Conservation (phyloP, 2,113 vertebrate genomes). For the Gallinago paraguaiae region DNA sequence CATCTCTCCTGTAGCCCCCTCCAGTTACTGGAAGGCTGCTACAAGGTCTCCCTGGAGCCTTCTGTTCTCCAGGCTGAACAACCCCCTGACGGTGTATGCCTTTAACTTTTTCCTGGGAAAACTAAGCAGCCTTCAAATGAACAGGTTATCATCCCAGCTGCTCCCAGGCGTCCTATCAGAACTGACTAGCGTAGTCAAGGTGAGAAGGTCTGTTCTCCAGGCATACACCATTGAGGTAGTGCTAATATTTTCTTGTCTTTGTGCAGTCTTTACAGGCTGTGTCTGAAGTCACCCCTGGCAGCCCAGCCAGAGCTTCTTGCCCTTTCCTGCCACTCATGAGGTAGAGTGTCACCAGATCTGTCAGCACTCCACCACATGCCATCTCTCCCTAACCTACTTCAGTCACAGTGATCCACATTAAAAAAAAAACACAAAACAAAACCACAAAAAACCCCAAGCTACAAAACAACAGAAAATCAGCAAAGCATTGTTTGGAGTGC, state of each 20-base stretch:
- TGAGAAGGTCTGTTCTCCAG: not conserved
- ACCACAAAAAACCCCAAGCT: not conserved
- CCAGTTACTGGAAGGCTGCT: too few relatives aligned
- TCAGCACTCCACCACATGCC: not conserved
- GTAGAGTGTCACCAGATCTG: not conserved
- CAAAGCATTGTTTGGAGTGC: not conserved
- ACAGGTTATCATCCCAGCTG: not conserved
- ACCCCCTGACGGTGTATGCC: not conserved
- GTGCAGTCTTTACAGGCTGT: not conserved
- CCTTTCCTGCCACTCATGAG: not conserved
- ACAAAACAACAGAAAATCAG: not conserved
- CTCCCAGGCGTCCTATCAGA: not conserved
- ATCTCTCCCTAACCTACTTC: not conserved
- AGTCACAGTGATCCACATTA: not conserved
- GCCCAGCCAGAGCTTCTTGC: not conserved
- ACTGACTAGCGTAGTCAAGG: not conserved
- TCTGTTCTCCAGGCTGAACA: too few relatives aligned
- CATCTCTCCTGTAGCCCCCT: too few relatives aligned
- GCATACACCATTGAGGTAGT: fast-evolving
- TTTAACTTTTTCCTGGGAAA: not conserved
- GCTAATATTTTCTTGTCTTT: not conserved
- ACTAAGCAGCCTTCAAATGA: not conserved
- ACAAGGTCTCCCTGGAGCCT: too few relatives aligned
- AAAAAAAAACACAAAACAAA: not conserved
- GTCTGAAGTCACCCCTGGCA: not conserved